phyloP scores from a whole-genome alignment of 2,888 invertebrate species.

The Exephanes ischioxanthus region DNA sequence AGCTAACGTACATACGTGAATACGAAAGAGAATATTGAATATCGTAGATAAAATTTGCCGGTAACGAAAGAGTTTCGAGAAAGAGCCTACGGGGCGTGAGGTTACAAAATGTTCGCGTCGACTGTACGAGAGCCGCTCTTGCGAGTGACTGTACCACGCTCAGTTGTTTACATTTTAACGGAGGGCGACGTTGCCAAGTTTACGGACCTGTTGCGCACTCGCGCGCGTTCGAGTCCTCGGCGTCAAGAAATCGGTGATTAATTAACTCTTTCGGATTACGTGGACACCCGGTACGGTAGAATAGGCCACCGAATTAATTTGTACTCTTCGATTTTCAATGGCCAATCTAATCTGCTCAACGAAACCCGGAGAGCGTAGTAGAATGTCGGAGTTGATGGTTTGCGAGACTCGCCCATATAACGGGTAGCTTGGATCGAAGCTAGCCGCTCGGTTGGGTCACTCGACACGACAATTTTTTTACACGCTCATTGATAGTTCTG shows the following conservation, averaged over 20 bases:
- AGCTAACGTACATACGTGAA: too few relatives aligned
- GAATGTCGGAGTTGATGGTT: background rate
- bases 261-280: slow-evolving; percentile 78
- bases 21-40: too few relatives aligned
- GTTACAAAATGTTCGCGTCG: background rate
- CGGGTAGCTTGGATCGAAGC: slow-evolving; percentile 10
- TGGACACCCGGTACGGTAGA: background rate
- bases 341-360: slow-evolving; percentile 31
- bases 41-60: background rate
- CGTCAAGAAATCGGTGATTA: slow-evolving; percentile 75
- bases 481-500: background rate
- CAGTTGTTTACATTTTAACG: slow-evolving; percentile 84
- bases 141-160: slow-evolving; percentile 78
- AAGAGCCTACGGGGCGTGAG: background rate
- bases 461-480: slow-evolving; percentile 7
- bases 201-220: slow-evolving; percentile 80
- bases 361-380: background rate
- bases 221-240: slow-evolving; percentile 53
- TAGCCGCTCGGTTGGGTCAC: background rate
- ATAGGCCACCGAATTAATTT: slow-evolving; percentile 73
- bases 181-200: slow-evolving; percentile 82
- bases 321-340: slow-evolving; percentile 58
- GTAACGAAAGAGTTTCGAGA: background rate
- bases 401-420: slow-evolving; percentile 19
- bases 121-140: slow-evolving; percentile 36